Conservation (phyloP, 2,888 invertebrate species). For the Plagiodera versicolora region DNA sequence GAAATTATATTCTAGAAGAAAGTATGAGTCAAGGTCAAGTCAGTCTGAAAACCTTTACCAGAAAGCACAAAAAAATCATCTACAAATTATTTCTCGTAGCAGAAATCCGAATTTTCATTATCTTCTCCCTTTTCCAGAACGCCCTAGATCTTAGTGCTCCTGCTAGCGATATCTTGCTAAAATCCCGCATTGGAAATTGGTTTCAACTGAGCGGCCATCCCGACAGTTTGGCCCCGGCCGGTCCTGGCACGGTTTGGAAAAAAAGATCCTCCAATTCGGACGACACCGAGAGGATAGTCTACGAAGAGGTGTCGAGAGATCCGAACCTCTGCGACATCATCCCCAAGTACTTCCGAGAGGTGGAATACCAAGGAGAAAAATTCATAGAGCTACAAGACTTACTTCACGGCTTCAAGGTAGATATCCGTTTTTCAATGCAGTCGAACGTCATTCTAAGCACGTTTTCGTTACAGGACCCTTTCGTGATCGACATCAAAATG, state of each 20-base stretch:
- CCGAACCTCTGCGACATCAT: constrained; percentile 71
- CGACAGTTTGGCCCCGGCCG: constrained; percentile 89
- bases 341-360: constrained; percentile 83
- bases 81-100: no score
- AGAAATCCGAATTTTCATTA: no score
- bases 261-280: constrained; percentile 71
- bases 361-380: constrained; percentile 74
- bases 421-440: not conserved
- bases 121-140: no score
- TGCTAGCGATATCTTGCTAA: constrained; percentile 82
- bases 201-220: constrained; percentile 93
- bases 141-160: constrained; percentile 89
- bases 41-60: no score
- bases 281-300: constrained; percentile 75
- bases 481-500: constrained; percentile 97
- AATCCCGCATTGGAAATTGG: constrained; percentile 73
- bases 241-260: constrained; percentile 93
- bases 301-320: constrained; percentile 78
- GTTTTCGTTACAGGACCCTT: constrained; percentile 70
- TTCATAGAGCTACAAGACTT: constrained; percentile 97
- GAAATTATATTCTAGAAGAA: not conserved
- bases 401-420: constrained; percentile 76
- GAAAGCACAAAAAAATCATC: no score
- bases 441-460: not conserved
- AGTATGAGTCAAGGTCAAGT: not conserved